A percentile compares a stretch with the other conserved stretches of the same genome.
phyloP scores from a whole-genome alignment of 2,113 vertebrate genomes.

The Hippocampus abdominalis region DNA sequence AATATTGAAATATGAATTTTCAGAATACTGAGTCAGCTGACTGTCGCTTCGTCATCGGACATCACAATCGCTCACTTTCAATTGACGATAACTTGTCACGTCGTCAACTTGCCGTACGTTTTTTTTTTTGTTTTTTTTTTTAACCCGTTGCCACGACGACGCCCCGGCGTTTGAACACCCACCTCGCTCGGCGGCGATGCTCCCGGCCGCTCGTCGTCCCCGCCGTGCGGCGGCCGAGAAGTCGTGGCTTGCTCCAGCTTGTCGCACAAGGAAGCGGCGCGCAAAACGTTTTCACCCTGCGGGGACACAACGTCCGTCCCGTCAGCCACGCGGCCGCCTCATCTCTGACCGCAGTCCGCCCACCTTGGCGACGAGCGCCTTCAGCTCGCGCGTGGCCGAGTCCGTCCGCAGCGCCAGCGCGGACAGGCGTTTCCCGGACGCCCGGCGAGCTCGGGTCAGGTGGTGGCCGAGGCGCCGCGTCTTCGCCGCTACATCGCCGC shows the following conservation, averaged over 20 bases:
- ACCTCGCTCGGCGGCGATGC: not conserved
- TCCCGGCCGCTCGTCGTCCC: not conserved
- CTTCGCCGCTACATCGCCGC: rapidly evolving
- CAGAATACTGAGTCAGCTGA: too few species aligned
- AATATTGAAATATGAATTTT: too few species aligned
- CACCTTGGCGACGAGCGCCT: slow-evolving; percentile 23
- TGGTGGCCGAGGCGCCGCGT: not conserved
- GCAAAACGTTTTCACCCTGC: slow-evolving; percentile 34
- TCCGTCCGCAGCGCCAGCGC: slow-evolving; percentile 13
- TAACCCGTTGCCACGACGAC: too few species aligned
- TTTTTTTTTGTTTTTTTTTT: too few species aligned
- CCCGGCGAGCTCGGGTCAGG: not conserved
- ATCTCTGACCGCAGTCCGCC: not conserved
- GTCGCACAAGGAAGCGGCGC: not conserved
- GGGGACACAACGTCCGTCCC: not conserved
- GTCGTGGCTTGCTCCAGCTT: not conserved
- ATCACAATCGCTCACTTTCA: not conserved
- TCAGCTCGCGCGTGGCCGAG: not conserved
- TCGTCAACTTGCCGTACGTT: too few species aligned
- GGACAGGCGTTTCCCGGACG: not conserved
- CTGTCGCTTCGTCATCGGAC: too few species aligned
- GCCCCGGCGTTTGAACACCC: not conserved
- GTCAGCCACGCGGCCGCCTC: not conserved
- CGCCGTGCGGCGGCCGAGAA: not conserved
- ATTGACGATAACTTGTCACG: not conserved